A percentile compares a stretch with the other conserved stretches of the same genome.
These are phyloP conservation scores for Bovichtus diacanthus DNA, from an alignment of 2,797 vertebrate genomes.

Conservation along the genomic window DNA sequence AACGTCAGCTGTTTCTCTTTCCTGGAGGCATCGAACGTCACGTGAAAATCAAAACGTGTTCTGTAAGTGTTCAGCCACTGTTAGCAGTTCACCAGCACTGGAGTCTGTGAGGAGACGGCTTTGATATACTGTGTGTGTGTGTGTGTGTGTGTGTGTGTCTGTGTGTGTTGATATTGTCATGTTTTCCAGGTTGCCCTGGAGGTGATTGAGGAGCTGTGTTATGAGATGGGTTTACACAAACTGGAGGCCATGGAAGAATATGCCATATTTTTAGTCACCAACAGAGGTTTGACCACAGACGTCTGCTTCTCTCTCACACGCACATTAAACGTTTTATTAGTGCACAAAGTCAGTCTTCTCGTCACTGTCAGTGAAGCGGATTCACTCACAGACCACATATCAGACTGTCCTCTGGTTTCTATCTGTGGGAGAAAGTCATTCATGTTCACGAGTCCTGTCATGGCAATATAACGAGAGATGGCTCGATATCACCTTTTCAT, in stretches of 20 bases:
- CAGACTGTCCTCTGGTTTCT: constrained; percentile 44
- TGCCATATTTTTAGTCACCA: constrained; percentile 92
- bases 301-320: background rate
- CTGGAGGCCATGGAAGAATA: constrained; percentile 92
- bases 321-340: constrained; percentile 6
- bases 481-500: constrained; percentile 31
- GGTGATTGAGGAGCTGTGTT: constrained; percentile 94
- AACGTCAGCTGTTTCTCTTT: constrained; percentile 95
- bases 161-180: constrained; percentile 2
- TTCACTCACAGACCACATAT: constrained; percentile 43
- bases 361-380: constrained; percentile 29
- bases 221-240: constrained; percentile 92
- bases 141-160: no score
- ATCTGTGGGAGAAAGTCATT: constrained; percentile 45
- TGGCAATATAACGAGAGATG: background rate
- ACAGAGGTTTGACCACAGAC: constrained; percentile 77
- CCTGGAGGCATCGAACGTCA: constrained; percentile 95
- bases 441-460: constrained; percentile 14
- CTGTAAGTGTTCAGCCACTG: constrained; percentile 82
- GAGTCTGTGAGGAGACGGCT: background rate
- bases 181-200: constrained; percentile 91
- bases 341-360: constrained; percentile 1
- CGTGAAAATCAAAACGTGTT: constrained; percentile 97
- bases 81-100: background rate
- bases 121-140: background rate